These are phyloP conservation scores for Parnassius mnemosyne DNA, from an alignment of 2,888 invertebrate species.

Conservation along the genomic window DNA sequence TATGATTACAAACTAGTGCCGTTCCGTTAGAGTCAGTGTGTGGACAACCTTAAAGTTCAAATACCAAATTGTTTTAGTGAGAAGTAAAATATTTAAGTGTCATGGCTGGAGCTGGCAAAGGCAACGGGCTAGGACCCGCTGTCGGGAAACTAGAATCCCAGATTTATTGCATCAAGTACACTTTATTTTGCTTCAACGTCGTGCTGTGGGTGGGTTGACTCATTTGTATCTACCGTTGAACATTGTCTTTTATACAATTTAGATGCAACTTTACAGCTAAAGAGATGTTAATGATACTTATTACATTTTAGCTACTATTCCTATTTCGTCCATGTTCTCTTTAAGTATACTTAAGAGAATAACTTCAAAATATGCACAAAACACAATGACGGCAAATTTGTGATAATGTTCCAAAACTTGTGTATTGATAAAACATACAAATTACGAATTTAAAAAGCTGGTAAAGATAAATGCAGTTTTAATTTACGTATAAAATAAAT, in stretches of 20 bases:
- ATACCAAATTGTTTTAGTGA: constrained; percentile 39
- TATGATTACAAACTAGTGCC: constrained; percentile 60
- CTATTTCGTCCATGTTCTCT: no score
- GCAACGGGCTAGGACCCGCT: constrained; percentile 72
- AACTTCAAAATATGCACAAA: no score
- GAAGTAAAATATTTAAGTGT: constrained; percentile 50
- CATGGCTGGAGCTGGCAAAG: constrained; percentile 80
- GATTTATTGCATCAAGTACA: constrained; percentile 90
- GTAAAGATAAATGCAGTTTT: no score
- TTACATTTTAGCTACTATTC: no score
- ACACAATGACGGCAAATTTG: no score
- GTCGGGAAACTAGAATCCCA: constrained; percentile 85
- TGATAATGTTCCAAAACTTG: no score
- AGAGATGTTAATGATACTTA: no score
- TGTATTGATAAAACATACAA: no score
- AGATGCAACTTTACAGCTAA: no score
- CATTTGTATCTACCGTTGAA: constrained; percentile 16
- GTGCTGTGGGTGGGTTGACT: constrained; percentile 86
- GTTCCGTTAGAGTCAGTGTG: constrained; percentile 50
- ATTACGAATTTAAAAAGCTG: no score
- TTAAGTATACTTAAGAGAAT: no score
- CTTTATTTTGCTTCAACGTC: constrained; percentile 89
- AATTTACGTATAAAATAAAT: no score
- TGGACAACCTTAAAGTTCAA: constrained; percentile 42
- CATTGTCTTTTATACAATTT: neutral